Conservation (phyloP, 2,888 invertebrate species). For the Macrophya annulata region DNA sequence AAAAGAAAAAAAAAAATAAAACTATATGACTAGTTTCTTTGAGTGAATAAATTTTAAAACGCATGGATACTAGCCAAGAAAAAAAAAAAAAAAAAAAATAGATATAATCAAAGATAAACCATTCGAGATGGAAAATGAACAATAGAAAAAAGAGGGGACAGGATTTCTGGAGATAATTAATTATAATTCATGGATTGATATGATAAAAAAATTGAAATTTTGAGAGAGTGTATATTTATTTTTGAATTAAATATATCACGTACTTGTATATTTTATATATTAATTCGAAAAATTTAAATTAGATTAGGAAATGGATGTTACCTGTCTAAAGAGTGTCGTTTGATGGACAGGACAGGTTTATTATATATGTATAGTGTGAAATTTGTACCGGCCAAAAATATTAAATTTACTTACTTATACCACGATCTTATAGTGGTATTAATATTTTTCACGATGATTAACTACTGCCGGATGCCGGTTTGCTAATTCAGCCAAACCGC, state of each 20-base stretch:
- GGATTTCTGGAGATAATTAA: too few relatives aligned
- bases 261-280: too few relatives aligned
- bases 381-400: conserved; percentile 65
- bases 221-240: too few relatives aligned
- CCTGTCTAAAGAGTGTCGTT: conserved; percentile 54
- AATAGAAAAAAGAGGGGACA: too few relatives aligned
- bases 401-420: conserved; percentile 48
- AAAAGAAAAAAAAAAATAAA: too few relatives aligned
- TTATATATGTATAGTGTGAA: conserved; percentile 51
- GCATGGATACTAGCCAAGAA: conserved; percentile 40
- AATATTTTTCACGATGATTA: conserved; percentile 75
- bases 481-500: conserved; percentile 16
- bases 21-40: too few relatives aligned
- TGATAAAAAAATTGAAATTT: too few relatives aligned
- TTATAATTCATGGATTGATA: too few relatives aligned
- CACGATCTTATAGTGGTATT: conserved; percentile 69
- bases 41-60: background rate
- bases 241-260: too few relatives aligned
- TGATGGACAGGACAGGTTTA: conserved; percentile 69
- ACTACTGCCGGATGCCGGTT: conserved; percentile 73
- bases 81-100: too few relatives aligned
- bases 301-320: background rate
- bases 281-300: background rate
- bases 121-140: background rate
- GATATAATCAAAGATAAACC: background rate